Evolutionary conservation across 2,797 vertebrate species (phyloP).

Genomic region (Acanthiza pusilla): DNA sequence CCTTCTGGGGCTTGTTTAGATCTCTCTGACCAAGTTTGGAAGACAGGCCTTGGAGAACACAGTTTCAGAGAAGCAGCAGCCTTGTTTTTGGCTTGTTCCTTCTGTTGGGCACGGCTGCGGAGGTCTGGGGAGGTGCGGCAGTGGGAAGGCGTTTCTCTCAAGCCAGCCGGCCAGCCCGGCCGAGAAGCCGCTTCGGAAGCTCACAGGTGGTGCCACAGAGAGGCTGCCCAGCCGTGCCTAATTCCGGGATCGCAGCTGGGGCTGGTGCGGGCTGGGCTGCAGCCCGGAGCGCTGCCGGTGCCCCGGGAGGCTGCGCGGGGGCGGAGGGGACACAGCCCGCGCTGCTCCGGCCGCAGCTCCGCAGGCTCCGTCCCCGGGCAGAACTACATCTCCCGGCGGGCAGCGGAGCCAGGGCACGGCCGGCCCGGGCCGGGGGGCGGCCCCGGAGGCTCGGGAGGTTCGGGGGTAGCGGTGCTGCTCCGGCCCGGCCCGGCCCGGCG

Average conservation of each 20-base stretch:
- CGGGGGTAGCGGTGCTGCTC: too few species aligned
- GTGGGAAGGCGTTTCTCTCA: accelerated
- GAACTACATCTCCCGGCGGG: neutral
- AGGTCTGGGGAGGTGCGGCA: neutral
- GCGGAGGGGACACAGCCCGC: neutral
- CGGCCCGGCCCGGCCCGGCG: neutral
- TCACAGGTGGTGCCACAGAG: accelerated
- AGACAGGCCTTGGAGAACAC: neutral
- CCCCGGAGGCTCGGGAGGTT: neutral
- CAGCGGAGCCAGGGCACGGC: neutral
- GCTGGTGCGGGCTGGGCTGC: neutral
- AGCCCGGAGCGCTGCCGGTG: accelerated
- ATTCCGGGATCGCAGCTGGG: accelerated
- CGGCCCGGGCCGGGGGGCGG: neutral
- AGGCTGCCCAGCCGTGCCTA: neutral
- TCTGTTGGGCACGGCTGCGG: accelerated
- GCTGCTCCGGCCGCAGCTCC: accelerated
- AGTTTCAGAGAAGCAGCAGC: neutral
- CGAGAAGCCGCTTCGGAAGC: accelerated
- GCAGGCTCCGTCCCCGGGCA: accelerated
- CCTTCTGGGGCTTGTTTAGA: neutral
- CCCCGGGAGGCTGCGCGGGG: neutral
- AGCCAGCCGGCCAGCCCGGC: accelerated
- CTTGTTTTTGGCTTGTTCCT: too few species aligned
- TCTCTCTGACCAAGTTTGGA: neutral